Evolutionary conservation across 2,113 vertebrate species (phyloP).

Genomic region (Zeus faber): DNA sequence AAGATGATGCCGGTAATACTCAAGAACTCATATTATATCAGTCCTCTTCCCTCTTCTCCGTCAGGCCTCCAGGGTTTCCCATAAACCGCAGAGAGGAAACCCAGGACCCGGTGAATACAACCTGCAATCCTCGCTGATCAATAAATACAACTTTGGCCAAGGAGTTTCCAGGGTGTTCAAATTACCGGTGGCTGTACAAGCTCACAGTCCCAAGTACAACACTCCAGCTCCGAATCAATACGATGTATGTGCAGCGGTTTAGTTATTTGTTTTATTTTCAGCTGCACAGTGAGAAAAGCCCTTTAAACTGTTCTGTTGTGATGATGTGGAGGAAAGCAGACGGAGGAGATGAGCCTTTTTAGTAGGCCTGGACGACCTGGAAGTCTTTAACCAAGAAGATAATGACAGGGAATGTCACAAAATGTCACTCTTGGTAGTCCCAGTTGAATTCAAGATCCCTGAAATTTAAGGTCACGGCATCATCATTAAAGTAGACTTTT

Average conservation of each 20-base stretch:
- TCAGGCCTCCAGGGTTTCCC: constrained; percentile 46
- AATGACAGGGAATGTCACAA: no score
- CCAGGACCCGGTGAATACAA: constrained; percentile 77
- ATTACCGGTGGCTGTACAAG: constrained; percentile 57
- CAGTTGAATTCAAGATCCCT: no score
- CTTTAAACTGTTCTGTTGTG: no score
- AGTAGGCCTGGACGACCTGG: no score
- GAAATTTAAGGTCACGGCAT: no score
- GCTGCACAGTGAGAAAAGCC: not conserved
- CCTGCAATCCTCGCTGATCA: constrained; percentile 58
- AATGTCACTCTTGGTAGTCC: no score
- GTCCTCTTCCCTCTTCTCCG: constrained; percentile 2
- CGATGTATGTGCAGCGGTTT: constrained; percentile 54
- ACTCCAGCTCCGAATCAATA: constrained; percentile 81
- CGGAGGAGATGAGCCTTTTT: no score
- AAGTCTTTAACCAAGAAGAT: no score
- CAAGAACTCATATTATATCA: no score
- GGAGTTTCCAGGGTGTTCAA: constrained; percentile 78
- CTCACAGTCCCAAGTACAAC: constrained; percentile 36
- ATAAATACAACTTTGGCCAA: constrained; percentile 73
- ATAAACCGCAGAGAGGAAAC: constrained; percentile 34
- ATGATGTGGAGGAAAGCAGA: no score
- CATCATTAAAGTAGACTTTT: no score
- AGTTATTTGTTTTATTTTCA: not conserved
- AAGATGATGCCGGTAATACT: not conserved